phyloP scores from a whole-genome alignment of 64 coral and sea anemone species.

The Stylophora pistillata region DNA sequence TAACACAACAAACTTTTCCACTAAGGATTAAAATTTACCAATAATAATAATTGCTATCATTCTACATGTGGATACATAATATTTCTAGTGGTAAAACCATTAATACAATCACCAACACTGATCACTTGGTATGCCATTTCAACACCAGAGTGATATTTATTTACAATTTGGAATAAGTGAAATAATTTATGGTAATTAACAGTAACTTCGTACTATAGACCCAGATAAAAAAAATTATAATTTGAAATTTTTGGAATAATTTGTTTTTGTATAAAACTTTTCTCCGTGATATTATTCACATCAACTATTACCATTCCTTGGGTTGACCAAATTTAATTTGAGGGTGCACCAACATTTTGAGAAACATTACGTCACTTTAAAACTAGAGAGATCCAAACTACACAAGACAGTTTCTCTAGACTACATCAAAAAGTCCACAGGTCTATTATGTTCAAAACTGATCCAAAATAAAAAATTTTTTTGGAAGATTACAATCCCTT shows the following conservation, averaged over 20 bases:
- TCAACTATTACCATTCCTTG: not conserved
- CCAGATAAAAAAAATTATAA: constrained; percentile 60
- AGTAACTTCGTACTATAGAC: constrained; percentile 23
- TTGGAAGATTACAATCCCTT: not conserved
- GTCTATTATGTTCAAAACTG: too few relatives aligned
- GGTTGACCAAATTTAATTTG: not conserved
- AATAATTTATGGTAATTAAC: not conserved
- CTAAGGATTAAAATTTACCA: not conserved
- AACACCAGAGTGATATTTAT: constrained; percentile 13
- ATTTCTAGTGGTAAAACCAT: not conserved
- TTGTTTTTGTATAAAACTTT: constrained; percentile 49
- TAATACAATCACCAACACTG: not conserved
- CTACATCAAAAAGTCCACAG: too few relatives aligned
- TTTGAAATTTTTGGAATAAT: constrained; percentile 44
- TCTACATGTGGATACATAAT: not conserved
- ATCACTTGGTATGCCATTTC: not conserved
- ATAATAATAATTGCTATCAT: not conserved
- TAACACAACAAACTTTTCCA: too few relatives aligned
- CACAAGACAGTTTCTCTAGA: too few relatives aligned
- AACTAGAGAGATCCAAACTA: not conserved
- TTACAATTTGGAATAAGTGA: constrained; percentile 22
- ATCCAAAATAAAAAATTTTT: too few relatives aligned
- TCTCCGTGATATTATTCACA: constrained; percentile 18
- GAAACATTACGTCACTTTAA: not conserved
- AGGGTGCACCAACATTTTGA: not conserved